Percentiles rank a stretch among this genome's conserved stretches.
Evolutionary conservation across 2,797 vertebrate species (phyloP).

Genomic region (Scolopax rusticola): DNA sequence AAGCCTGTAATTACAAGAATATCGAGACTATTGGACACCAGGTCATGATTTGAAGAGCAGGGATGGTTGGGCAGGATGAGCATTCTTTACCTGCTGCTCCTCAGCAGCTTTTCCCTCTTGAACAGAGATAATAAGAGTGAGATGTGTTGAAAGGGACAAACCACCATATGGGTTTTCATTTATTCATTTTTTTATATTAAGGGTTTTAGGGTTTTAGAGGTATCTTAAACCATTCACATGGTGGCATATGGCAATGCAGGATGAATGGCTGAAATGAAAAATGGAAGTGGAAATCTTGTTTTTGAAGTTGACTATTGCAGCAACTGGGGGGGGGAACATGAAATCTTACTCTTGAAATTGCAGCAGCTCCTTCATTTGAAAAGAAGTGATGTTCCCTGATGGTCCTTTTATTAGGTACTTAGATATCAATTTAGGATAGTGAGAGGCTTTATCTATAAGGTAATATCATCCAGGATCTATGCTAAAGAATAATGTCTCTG

Average conservation of each 20-base stretch:
- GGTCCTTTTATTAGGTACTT: background rate
- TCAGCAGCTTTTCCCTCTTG: background rate
- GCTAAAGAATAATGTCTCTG: background rate
- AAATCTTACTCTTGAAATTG: background rate
- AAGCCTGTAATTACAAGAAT: background rate
- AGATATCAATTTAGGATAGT: background rate
- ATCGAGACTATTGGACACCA: background rate
- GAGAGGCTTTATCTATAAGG: background rate
- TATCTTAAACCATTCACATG: background rate
- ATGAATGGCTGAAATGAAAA: background rate
- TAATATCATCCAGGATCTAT: fast-evolving
- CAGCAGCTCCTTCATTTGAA: background rate
- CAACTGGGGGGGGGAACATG: background rate
- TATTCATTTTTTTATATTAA: background rate
- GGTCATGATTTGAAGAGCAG: background rate
- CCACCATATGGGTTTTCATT: background rate
- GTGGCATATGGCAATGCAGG: background rate
- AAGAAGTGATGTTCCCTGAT: background rate
- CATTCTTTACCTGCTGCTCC: background rate
- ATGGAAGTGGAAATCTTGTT: background rate
- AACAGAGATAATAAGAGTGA: background rate
- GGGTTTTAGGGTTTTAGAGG: background rate
- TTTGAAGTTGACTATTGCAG: background rate
- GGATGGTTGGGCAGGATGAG: background rate
- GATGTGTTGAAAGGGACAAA: background rate